Evolutionary conservation across 2,113 vertebrate species (phyloP).

Genomic region (Heterotilapia buettikoferi): DNA sequence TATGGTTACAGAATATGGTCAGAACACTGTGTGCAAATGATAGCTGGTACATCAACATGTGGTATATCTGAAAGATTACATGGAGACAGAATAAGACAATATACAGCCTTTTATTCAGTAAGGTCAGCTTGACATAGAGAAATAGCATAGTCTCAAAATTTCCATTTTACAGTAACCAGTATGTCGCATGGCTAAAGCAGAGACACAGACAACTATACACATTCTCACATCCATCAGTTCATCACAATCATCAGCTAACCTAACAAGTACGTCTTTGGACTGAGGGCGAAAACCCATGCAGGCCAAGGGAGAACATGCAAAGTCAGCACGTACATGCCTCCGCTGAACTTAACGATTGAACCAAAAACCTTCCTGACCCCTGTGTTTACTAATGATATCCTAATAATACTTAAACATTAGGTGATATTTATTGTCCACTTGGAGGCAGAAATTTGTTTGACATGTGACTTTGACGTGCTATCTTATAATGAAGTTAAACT

Average conservation of each 20-base stretch:
- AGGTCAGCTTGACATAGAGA: neutral
- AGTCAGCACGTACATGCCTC: neutral
- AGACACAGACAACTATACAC: neutral
- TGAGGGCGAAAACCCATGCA: accelerated
- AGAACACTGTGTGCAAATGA: neutral
- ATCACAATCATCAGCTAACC: neutral
- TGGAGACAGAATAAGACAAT: neutral
- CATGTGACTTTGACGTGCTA: neutral
- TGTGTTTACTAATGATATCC: neutral
- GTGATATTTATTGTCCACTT: neutral
- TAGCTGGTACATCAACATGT: neutral
- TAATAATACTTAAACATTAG: neutral
- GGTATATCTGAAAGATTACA: neutral
- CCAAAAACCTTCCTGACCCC: neutral
- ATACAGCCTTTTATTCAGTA: neutral
- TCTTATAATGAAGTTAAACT: neutral
- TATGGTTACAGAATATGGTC: neutral
- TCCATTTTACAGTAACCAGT: accelerated
- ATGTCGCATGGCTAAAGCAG: neutral
- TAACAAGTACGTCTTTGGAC: neutral
- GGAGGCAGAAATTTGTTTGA: neutral
- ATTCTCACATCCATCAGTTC: neutral
- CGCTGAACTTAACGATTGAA: neutral
- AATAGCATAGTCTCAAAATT: neutral
- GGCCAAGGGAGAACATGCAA: neutral